Base-by-base conservation (phyloP, 2,113 vertebrate species). In the Pterocles gutturalis region DNA sequence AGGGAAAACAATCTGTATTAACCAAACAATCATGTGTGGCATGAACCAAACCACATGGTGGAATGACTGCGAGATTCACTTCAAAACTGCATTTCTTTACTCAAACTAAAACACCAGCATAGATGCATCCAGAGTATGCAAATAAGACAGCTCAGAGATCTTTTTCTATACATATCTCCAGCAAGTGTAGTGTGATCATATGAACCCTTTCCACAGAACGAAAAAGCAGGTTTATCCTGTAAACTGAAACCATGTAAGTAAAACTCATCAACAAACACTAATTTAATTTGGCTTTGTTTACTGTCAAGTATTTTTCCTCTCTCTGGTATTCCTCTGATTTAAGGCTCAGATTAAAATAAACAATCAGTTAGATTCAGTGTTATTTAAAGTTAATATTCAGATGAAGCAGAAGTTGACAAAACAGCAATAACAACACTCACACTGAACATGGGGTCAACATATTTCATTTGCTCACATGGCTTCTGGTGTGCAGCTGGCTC, bases 21-120 rank as follows among this genome's bases (percentile, higher is more conserved):
- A 67, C 9, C 11, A 76, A 80, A 76, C 0, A 0, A 38, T 43
- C 16, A 36, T 6, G 5, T 4, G 29, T 5, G 34, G 18, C 21
- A 84, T 28, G 36, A 92, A 87, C 11, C 22, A 83, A 75, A 83
- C 9, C 25, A 83, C 17, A 75, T 61, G 34, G 28, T 24, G 62
- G 9, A 45, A 77, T 20, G 8, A 55, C 24, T 49, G 12, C 11
- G 22, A 70, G 41, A 57, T 18, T 80, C 57, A 67, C 38, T 72
- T 72, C 31, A 54, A 49, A 58, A 76, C 17, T 49, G 29, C 5
- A 25, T 65, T 36, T 66, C 41, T 67, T 71, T 58, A 54, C 24
- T 10, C 28, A 84, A 25, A 80, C 24, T 34, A 58, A 60, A 87
- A 54, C 8, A 64, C 4, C 20, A 80, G 19, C 19, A 83, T 2